Evolutionary conservation across 2,797 vertebrate genomes (phyloP).

Genomic region (Falco novaeseelandiae): DNA sequence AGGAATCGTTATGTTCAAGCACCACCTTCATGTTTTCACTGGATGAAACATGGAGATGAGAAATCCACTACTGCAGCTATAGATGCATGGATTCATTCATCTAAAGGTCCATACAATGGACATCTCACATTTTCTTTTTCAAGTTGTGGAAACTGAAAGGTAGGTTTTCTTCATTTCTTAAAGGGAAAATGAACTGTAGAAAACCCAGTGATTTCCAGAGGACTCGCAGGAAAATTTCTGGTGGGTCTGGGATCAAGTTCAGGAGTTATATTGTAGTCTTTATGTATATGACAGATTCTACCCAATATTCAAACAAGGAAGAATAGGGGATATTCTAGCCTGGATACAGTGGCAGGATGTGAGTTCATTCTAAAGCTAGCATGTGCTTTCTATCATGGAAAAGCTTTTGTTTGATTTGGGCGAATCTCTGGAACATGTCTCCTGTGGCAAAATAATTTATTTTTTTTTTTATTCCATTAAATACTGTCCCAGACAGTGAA

Average conservation of each 20-base stretch:
- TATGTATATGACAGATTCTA: neutral
- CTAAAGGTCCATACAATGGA: neutral
- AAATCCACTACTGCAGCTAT: neutral
- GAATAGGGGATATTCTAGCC: neutral
- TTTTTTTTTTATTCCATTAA: neutral
- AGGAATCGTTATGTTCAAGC: neutral
- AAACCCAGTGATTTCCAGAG: neutral
- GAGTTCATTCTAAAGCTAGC: neutral
- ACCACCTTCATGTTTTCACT: neutral
- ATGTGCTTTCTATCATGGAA: neutral
- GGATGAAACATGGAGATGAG: neutral
- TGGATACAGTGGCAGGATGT: neutral
- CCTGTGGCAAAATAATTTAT: neutral
- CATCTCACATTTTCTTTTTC: neutral
- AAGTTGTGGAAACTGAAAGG: neutral
- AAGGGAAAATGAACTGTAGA: neutral
- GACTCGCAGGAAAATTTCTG: neutral
- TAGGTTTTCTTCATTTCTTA: neutral
- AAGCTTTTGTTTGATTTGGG: neutral
- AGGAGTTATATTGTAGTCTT: neutral
- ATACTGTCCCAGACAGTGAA: neutral
- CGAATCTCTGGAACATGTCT: neutral
- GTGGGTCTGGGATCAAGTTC: neutral
- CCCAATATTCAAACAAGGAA: neutral
- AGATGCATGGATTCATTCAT: neutral